These are phyloP conservation scores for Druon quercuslanigerum DNA, from an alignment of 1,140 invertebrate genomes.

Conservation along the genomic window DNA sequence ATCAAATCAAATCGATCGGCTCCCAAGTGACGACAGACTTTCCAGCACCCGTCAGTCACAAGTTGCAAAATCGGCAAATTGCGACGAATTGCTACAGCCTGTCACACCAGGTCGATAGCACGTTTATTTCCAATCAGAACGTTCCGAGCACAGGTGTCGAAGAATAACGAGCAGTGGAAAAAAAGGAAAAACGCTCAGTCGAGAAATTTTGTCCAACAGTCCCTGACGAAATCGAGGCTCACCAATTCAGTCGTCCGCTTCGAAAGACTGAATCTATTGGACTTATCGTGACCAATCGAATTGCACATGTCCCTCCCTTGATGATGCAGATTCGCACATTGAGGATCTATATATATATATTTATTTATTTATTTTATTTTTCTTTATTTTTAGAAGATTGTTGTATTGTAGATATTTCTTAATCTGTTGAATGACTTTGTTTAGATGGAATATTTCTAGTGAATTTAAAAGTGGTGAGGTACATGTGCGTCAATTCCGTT, in stretches of 20 bases:
- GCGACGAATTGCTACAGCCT: background rate
- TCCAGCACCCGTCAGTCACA: background rate
- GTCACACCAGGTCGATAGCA: background rate
- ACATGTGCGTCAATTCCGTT: background rate
- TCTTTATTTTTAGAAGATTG: no score
- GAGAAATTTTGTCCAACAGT: background rate
- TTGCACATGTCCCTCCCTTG: no score
- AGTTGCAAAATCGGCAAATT: background rate
- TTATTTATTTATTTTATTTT: no score
- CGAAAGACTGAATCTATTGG: background rate
- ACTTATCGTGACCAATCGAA: no score
- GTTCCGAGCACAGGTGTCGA: conserved; percentile 11
- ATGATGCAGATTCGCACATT: no score
- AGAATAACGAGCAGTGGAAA: background rate
- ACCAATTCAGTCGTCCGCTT: background rate
- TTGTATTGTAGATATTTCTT: background rate
- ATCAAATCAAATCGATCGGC: conserved; percentile 37
- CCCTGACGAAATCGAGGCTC: background rate
- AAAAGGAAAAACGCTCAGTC: background rate
- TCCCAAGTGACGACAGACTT: background rate
- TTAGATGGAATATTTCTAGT: background rate
- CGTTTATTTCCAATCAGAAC: conserved; percentile 7
- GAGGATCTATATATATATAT: no score
- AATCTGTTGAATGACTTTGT: background rate
- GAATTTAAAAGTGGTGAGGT: background rate